Percentiles rank a stretch among this genome's conserved stretches.
phyloP scores from a whole-genome alignment of 2,113 vertebrate species.

The Tragelaphus scriptus region DNA sequence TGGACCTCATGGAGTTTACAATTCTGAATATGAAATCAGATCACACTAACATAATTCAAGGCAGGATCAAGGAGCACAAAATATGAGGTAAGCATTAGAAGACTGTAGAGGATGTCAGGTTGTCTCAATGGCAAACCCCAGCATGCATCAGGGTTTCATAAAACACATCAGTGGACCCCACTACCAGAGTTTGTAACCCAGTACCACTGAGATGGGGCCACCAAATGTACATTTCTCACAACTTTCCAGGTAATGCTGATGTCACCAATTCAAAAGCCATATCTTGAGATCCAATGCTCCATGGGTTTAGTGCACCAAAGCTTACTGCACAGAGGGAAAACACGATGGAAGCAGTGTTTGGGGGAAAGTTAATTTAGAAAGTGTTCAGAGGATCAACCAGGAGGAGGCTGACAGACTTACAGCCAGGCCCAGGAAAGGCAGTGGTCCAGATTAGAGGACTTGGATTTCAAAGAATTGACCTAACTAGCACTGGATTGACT shows the following conservation, averaged over 20 bases:
- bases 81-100: background rate
- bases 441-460: background rate
- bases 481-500: background rate
- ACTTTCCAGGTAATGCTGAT: background rate
- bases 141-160: background rate
- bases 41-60: background rate
- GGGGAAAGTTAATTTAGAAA: background rate
- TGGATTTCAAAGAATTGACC: background rate
- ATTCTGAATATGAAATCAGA: background rate
- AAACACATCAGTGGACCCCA: background rate
- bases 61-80: background rate
- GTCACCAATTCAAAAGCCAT: background rate
- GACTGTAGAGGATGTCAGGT: background rate
- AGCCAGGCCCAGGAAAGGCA: background rate
- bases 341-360: background rate
- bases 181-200: background rate
- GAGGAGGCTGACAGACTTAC: background rate
- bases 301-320: background rate
- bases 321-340: background rate
- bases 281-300: background rate
- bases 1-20: background rate
- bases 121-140: background rate
- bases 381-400: background rate
- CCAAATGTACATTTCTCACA: background rate
- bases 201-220: rapidly evolving